phyloP scores from a whole-genome alignment of 2,888 invertebrate genomes.

The Coenonympha glycerion region DNA sequence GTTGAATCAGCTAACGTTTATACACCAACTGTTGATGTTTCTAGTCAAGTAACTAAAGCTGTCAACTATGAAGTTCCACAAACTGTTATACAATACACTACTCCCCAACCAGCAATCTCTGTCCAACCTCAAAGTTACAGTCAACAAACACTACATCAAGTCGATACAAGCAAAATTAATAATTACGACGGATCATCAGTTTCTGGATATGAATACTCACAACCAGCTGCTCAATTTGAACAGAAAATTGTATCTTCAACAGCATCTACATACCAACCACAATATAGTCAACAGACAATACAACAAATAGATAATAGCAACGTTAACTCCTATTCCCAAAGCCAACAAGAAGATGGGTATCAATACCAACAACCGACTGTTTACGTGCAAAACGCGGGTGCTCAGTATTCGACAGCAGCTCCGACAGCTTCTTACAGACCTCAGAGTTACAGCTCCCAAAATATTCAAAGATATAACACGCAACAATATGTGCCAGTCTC shows the following conservation, averaged over 20 bases:
- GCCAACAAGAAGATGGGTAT: constrained; percentile 38
- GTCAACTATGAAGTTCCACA: constrained; percentile 30
- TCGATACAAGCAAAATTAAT: constrained; percentile 39
- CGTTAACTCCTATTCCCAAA: constrained; percentile 43
- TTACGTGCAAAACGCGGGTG: constrained; percentile 21
- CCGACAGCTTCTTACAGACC: constrained; percentile 45
- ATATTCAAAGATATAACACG: constrained; percentile 26
- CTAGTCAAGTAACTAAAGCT: constrained; percentile 23
- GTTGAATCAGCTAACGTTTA: constrained; percentile 36
- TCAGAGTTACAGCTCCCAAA: constrained; percentile 55
- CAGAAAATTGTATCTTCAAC: constrained; percentile 46
- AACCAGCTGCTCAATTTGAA: constrained; percentile 41
- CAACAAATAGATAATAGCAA: constrained; percentile 50
- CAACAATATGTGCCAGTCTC: constrained; percentile 25
- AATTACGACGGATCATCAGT: constrained; percentile 51
- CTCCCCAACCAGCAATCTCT: constrained; percentile 42
- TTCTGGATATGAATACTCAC: constrained; percentile 31
- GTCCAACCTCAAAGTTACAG: constrained; percentile 48
- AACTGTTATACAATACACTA: constrained; percentile 33
- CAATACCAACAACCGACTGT: constrained; percentile 41
- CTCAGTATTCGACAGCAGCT: constrained; percentile 28
- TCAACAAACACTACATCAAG: constrained; percentile 56
- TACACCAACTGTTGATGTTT: constrained; percentile 33
- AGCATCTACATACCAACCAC: constrained; percentile 53
- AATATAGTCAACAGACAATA: constrained; percentile 52